Conservation (phyloP, 2,113 vertebrate genomes). For the Motacilla tschutschensis region DNA sequence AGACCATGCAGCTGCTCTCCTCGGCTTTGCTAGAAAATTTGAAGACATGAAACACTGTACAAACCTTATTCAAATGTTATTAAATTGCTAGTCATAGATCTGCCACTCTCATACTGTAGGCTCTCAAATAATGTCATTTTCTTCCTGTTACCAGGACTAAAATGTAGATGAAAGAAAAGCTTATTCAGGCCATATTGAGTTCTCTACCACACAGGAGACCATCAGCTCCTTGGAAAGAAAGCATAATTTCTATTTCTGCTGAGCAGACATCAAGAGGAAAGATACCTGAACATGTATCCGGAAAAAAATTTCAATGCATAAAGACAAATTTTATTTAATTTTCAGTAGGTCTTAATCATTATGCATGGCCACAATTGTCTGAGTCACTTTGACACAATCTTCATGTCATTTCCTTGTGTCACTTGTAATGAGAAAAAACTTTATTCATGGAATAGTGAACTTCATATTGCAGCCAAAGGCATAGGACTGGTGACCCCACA, state of each 20-base stretch:
- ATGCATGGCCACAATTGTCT: not conserved
- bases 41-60: slow-evolving; percentile 63
- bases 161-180: slow-evolving; percentile 44
- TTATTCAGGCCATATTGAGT: slow-evolving; percentile 1
- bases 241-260: slow-evolving; percentile 4
- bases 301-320: not conserved
- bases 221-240: not conserved
- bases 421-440: not conserved
- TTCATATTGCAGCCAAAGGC: not conserved
- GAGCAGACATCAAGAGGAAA: not conserved
- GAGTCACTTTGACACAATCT: not conserved
- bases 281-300: not conserved
- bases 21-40: slow-evolving; percentile 62
- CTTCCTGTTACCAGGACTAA: slow-evolving; percentile 43
- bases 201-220: not conserved
- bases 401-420: not conserved
- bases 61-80: slow-evolving; percentile 70
- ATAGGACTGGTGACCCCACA: not conserved
- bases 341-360: not conserved
- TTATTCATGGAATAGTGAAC: not conserved
- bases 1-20: slow-evolving; percentile 72
- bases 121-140: slow-evolving; percentile 24
- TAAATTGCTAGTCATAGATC: slow-evolving; percentile 67
- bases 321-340: not conserved
- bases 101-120: slow-evolving; percentile 44